These are phyloP conservation scores for Thalassaphorura encarpata DNA, from an alignment of 1,140 invertebrate genomes.

Conservation along the genomic window DNA sequence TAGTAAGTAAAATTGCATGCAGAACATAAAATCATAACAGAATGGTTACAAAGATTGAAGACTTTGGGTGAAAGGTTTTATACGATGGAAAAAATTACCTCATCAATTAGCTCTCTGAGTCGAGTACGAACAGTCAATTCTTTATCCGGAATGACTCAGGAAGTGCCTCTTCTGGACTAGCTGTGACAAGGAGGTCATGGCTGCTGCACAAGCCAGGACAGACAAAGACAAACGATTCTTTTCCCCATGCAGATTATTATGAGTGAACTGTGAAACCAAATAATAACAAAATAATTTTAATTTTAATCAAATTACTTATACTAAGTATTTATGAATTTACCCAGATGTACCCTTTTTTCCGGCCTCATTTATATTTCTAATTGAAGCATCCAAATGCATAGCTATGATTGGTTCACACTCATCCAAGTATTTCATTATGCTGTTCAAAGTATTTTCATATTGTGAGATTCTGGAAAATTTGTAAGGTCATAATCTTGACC, in stretches of 20 bases:
- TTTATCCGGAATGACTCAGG: constrained; percentile 66
- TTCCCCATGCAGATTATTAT: constrained; percentile 74
- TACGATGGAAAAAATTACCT: too few relatives aligned
- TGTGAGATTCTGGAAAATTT: constrained; percentile 90
- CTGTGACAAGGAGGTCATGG: constrained; percentile 81
- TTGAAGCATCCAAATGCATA: constrained; percentile 54
- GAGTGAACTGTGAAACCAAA: too few relatives aligned
- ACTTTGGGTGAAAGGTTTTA: too few relatives aligned
- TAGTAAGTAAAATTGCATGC: too few relatives aligned
- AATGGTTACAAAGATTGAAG: too few relatives aligned
- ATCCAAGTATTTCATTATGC: constrained; percentile 72
- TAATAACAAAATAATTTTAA: constrained; percentile 3
- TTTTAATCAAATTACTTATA: not conserved
- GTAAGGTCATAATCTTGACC: constrained; percentile 73
- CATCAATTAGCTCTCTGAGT: constrained; percentile 79
- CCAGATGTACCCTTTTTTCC: constrained; percentile 57
- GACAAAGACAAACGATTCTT: constrained; percentile 74
- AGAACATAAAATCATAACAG: too few relatives aligned
- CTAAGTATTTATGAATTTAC: too few relatives aligned
- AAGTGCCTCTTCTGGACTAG: constrained; percentile 65
- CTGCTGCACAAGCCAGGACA: constrained; percentile 82
- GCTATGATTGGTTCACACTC: constrained; percentile 64
- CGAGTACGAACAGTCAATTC: constrained; percentile 71
- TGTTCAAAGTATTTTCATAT: constrained; percentile 81
- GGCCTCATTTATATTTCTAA: constrained; percentile 57